Evolutionary conservation across 2,888 invertebrate species (phyloP), one percentile per base, ranked within the genome.

Genomic region (Drosophila fungiperda): DNA sequence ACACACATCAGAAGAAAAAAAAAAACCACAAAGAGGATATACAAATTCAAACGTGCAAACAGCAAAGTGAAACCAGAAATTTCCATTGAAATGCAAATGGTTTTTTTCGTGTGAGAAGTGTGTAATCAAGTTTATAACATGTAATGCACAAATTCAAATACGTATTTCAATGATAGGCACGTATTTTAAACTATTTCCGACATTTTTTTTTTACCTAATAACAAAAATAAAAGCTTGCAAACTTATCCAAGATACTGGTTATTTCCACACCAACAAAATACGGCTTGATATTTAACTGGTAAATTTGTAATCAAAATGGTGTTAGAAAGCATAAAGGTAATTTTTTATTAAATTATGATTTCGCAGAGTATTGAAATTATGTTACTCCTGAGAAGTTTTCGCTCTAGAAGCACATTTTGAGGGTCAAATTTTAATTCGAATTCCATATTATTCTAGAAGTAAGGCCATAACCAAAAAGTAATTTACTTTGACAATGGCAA

Each of bases 21-120:
- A 7, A 20, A 42, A 7, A 48, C 26, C 26, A 57, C 23, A 35
- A 57, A 60, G 40, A 20, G 54, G 17, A 7, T 45, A 45, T 45
- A 15, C 45, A 23, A 23, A 45, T 45, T 45, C 8, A 45, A 45
- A 45, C 45, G 45, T 45, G 45, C 45, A 45, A 45, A 45, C 20
- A 29, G 35, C 17, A 26, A 54, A 15, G n/a, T 52, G 26, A 32
- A 53, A 59, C 42, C 12, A 55, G 15, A 40, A 23, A 49, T 55
- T 76, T 80, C 76, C 58, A 80, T 53, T 53, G 61, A 69, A 68
- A 52, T 38, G 58, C 49, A 12, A 54, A 38, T 38, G 26, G 20
- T 57, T 68, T 49, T 38, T 45, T 45, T 45, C 45, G 45, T 45
- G 20, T 45, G 20, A 20, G 20, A 20, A 4, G 45, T 7, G 45